Evolutionary conservation across 2,888 invertebrate species (phyloP).

Genomic region (Oxytorus armatus): DNA sequence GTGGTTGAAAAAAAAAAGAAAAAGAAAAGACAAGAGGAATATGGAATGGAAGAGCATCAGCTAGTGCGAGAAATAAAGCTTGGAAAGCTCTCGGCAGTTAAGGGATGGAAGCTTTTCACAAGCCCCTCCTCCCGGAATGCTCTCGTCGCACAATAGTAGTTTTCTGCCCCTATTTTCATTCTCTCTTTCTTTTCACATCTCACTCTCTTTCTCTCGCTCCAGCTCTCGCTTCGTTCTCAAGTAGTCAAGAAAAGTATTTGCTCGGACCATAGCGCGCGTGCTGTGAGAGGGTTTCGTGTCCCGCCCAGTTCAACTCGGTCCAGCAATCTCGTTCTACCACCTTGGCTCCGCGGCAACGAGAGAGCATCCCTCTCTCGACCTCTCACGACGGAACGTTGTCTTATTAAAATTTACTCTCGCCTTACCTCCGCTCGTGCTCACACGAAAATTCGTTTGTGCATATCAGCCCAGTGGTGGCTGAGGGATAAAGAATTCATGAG

Average conservation of each 20-base stretch:
- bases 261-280: conserved; percentile 64
- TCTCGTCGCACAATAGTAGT: conserved; percentile 63
- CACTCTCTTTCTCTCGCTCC: conserved; percentile 17
- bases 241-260: conserved; percentile 71
- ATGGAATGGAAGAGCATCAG: conserved; percentile 55
- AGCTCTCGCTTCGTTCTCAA: conserved; percentile 64
- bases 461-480: conserved; percentile 44
- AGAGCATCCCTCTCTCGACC: conserved; percentile 56
- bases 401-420: conserved; percentile 68
- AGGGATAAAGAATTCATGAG: conserved; percentile 60
- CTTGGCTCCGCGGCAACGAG: conserved; percentile 58
- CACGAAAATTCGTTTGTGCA: conserved; percentile 63
- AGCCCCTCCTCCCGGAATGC: conserved; percentile 59
- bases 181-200: conserved; percentile 12
- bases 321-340: conserved; percentile 67
- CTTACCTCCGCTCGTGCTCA: conserved; percentile 48
- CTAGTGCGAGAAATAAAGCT: conserved; percentile 67
- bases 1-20: conserved; percentile 7
- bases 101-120: conserved; percentile 68
- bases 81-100: conserved; percentile 68
- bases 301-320: conserved; percentile 64
- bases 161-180: conserved; percentile 62
- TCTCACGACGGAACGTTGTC: conserved; percentile 60
- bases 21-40: conserved; percentile 39
- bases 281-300: conserved; percentile 59